These are phyloP conservation scores for Willowsia nigromaculata DNA, from an alignment of 2,888 invertebrate genomes.

Conservation along the genomic window DNA sequence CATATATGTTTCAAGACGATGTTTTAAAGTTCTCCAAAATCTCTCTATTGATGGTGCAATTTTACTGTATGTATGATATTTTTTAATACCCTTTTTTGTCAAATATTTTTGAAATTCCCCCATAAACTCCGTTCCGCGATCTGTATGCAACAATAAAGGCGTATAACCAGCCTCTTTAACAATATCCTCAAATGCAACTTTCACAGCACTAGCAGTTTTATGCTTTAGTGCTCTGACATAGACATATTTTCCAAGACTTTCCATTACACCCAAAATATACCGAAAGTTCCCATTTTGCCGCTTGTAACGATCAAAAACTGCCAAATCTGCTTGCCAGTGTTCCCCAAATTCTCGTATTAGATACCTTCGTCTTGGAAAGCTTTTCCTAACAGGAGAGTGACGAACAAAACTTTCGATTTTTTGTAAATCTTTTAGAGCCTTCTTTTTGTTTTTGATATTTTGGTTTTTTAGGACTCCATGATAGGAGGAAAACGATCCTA, in stretches of 20 bases:
- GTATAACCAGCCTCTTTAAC: conserved; percentile 3
- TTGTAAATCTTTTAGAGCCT: background rate
- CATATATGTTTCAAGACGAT: conserved; percentile 1
- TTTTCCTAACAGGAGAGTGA: conserved; percentile 6
- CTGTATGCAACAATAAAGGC: background rate
- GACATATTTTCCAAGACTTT: background rate
- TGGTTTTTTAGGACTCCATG: background rate
- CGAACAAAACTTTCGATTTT: background rate
- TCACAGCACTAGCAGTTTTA: conserved; percentile 1
- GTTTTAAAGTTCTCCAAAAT: background rate
- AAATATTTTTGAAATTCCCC: background rate
- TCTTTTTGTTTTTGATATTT: background rate
- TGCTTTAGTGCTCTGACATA: background rate
- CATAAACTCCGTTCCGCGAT: conserved; percentile 28
- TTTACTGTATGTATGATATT: background rate
- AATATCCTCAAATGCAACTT: conserved; percentile 20
- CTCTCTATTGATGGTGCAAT: background rate
- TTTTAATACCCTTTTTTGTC: background rate
- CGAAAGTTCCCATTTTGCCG: background rate
- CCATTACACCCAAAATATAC: conserved; percentile 14
- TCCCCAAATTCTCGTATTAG: background rate
- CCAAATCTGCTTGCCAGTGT: conserved; percentile 24
- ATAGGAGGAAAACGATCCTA: background rate
- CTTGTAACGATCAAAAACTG: background rate
- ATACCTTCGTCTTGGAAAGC: background rate